Conservation (phyloP, 2,113 vertebrate species). For the Apodemus sylvaticus region DNA sequence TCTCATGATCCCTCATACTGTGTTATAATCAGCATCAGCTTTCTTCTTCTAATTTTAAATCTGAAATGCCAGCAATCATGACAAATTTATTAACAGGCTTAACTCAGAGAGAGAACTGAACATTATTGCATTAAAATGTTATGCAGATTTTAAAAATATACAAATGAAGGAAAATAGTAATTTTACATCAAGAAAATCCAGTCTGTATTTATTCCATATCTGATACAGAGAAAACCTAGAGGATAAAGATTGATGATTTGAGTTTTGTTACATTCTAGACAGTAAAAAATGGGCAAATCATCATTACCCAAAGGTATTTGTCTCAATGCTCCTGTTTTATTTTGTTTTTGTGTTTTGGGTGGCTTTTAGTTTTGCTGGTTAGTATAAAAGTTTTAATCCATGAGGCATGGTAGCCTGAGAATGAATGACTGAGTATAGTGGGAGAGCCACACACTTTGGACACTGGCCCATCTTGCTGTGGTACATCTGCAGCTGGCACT, state of each 20-base stretch:
- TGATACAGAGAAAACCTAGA: not conserved
- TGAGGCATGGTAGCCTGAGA: not conserved
- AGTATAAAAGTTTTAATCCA: not conserved
- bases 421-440: no score
- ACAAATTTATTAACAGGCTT: slow-evolving; percentile 14
- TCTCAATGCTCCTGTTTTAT: not conserved
- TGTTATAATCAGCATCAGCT: not conserved
- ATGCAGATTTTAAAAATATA: not conserved
- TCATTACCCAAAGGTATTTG: not conserved
- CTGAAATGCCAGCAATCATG: not conserved
- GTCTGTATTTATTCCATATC: not conserved
- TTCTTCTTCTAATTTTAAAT: not conserved
- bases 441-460: accelerated
- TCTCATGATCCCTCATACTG: not conserved
- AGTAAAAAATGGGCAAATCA: not conserved
- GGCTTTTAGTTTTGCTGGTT: not conserved
- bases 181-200: slow-evolving; percentile 16
- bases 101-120: not conserved
- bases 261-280: slow-evolving; percentile 30
- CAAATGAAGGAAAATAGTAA: not conserved
- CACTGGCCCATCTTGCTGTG: not conserved
- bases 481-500: not conserved
- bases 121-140: not conserved
- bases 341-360: not conserved
- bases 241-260: not conserved